Percentiles rank a stretch among this genome's conserved stretches.
Evolutionary conservation across 2,113 vertebrate species (phyloP).

Genomic region (Leptobrachium ailaonicum): DNA sequence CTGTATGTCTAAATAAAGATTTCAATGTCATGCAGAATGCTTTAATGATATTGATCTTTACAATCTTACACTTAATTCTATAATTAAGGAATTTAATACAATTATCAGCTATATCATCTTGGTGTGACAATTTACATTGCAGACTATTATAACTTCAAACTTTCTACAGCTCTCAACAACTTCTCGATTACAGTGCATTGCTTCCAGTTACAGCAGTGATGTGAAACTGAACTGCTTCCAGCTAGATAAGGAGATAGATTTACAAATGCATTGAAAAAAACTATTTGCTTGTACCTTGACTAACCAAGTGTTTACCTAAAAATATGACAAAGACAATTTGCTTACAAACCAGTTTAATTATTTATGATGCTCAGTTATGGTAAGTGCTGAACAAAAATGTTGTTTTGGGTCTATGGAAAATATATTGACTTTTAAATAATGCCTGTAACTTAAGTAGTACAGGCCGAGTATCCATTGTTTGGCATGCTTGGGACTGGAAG

Average conservation of each 20-base stretch:
- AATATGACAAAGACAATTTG: background rate
- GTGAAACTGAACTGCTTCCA: conserved; percentile 45
- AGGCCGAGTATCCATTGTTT: too few relatives aligned
- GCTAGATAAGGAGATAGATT: conserved; percentile 33
- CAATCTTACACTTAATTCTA: background rate
- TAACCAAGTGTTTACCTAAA: conserved; percentile 10
- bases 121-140: background rate
- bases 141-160: conserved; percentile 7
- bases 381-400: too few relatives aligned
- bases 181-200: conserved; percentile 35
- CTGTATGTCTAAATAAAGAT: conserved; percentile 23
- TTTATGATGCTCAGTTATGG: background rate
- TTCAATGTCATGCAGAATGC: too few relatives aligned
- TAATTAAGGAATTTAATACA: too few relatives aligned
- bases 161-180: conserved; percentile 34
- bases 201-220: conserved; percentile 42
- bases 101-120: background rate
- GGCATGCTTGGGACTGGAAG: too few relatives aligned
- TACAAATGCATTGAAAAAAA: conserved; percentile 25
- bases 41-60: background rate
- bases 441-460: too few relatives aligned
- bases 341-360: background rate
- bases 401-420: too few relatives aligned
- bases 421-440: too few relatives aligned
- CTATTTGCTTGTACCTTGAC: conserved; percentile 19